Base-by-base conservation (phyloP, 2,113 vertebrate species). In the Taurulus bubalis region DNA sequence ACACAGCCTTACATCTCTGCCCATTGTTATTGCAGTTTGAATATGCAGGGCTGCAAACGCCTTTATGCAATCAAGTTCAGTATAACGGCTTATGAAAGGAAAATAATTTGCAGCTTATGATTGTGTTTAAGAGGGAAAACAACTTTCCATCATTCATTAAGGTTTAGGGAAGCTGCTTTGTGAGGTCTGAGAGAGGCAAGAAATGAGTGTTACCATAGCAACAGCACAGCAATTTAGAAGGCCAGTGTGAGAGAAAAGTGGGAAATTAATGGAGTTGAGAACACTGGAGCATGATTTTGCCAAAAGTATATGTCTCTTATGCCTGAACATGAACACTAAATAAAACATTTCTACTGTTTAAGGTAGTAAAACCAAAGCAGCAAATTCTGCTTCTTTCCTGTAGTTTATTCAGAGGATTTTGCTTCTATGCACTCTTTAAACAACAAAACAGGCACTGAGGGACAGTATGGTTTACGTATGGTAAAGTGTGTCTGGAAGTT, bases 181-280 rank as follows among this genome's bases (percentile, higher is more conserved):
- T 74, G 63, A 85, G 68, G 71, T 80, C 84, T 80, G 76, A 75
- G 81, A 79, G 71, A 90, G 80, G 66, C 32, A 26, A 75, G 77
- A 87, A 82, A 90, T 65, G 69, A 75, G 72, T 76, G 94, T 94
- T 93, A 80, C 91, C 85, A 91, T 94, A 81, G 93, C 77, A 95
- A 94, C 94, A 87, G 84, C 82, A 89, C 86, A 77, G 69, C 70
- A 71, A 86, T 79, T 80, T 80, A 84, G 83, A 83, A 73, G 83
- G 71, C 84, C 77, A 60, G 75, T 71, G 76, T 62, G 75, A 87
- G 84, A 86, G 73, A 79, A 82, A 82, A 80, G 77, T 18, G 6
- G 55, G 71, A 80, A 88, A 85, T 84, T 83, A 81, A 89, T 87
- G 55, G 72, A 71, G 71, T 86, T 90, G 82, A 75, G 64, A 79